phyloP scores from a whole-genome alignment of 2,797 vertebrate genomes.

The Crocodylus rhombifer region DNA sequence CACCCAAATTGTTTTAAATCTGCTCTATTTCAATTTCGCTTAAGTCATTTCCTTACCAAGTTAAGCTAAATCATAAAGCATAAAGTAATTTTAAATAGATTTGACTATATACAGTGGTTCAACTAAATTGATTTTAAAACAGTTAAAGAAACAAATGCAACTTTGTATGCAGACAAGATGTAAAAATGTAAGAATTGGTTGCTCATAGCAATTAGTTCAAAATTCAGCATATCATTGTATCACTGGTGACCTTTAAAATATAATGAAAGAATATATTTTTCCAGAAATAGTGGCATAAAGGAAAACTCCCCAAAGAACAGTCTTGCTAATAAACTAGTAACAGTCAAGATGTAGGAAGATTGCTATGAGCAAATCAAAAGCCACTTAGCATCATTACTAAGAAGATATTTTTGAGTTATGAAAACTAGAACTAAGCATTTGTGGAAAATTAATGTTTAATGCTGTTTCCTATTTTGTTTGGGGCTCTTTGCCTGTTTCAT shows the following conservation, averaged over 20 bases:
- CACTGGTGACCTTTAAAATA: slow-evolving; percentile 23
- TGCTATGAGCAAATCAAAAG: slow-evolving; percentile 50
- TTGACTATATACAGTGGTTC: slow-evolving; percentile 18
- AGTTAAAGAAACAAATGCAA: slow-evolving; percentile 11
- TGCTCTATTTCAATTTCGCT: not conserved
- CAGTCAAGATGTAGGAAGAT: slow-evolving; percentile 17
- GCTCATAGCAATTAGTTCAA: not conserved
- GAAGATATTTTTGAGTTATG: slow-evolving; percentile 62
- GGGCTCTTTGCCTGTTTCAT: not conserved
- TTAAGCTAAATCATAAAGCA: slow-evolving; percentile 34
- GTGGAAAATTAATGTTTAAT: not conserved
- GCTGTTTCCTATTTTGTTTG: not conserved
- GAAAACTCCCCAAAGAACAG: slow-evolving; percentile 28
- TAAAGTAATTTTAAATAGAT: slow-evolving; percentile 38
- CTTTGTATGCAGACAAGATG: slow-evolving; percentile 11
- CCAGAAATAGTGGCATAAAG: not conserved
- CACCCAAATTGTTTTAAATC: not conserved
- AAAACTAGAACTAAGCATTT: slow-evolving; percentile 35
- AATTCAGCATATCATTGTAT: slow-evolving; percentile 27
- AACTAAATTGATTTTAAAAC: slow-evolving; percentile 46
- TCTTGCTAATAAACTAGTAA: not conserved
- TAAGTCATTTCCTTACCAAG: slow-evolving; percentile 46
- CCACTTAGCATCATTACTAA: slow-evolving; percentile 49
- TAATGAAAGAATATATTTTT: not conserved
- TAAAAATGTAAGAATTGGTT: slow-evolving; percentile 9